Conservation (phyloP, 2,888 invertebrate genomes). For the Nematopogon swammerdamellus region DNA sequence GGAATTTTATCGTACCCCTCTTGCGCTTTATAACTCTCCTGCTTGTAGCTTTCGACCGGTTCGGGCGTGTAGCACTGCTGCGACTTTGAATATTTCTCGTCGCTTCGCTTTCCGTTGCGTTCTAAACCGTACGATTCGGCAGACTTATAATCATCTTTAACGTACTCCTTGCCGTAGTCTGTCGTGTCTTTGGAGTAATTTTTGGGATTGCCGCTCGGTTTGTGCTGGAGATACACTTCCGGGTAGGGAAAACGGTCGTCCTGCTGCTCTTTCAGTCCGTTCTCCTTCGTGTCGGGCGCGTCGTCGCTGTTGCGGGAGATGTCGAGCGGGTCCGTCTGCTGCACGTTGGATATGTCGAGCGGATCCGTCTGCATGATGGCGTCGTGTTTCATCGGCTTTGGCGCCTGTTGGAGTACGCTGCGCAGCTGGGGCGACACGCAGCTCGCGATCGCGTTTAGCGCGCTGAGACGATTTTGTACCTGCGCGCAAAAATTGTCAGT, state of each 20-base stretch:
- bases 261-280: not conserved
- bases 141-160: not conserved
- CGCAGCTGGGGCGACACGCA: slow-evolving; percentile 10
- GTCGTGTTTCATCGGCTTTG: slow-evolving; percentile 40
- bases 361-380: slow-evolving; percentile 50
- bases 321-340: slow-evolving; percentile 22
- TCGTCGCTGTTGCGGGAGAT: not conserved
- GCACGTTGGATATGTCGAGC: slow-evolving; percentile 23
- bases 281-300: not conserved
- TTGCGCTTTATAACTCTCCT: not conserved
- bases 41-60: not conserved
- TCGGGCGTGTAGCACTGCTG: not conserved
- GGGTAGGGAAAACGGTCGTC: not conserved
- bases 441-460: slow-evolving; percentile 23
- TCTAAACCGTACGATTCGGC: no score
- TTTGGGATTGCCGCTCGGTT: not conserved
- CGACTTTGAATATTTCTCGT: no score
- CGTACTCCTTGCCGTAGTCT: not conserved
- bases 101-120: no score
- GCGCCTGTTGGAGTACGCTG: not conserved
- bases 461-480: slow-evolving; percentile 33
- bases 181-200: not conserved
- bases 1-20: not conserved
- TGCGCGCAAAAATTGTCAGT: no score
- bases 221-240: not conserved